These are phyloP conservation scores for Drosophila tani DNA, from an alignment of 1,140 invertebrate species.

Conservation along the genomic window DNA sequence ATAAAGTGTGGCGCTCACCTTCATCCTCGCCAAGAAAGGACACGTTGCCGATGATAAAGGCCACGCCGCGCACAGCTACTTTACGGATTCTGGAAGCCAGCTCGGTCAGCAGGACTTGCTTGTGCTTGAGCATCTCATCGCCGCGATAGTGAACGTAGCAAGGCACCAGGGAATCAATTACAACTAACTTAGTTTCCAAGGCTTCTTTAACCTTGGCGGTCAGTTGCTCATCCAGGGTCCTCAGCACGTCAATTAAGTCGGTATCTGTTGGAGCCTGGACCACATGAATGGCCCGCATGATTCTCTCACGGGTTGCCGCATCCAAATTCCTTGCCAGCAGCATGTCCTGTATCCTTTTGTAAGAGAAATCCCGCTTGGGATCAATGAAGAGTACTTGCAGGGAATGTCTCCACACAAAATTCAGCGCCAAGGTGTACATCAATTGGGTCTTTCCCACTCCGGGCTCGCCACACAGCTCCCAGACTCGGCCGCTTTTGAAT, in stretches of 20 bases:
- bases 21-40: slow-evolving; percentile 24
- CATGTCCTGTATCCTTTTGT: slow-evolving; percentile 51
- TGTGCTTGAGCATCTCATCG: slow-evolving; percentile 13
- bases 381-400: slow-evolving; percentile 61
- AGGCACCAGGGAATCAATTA: slow-evolving; percentile 69
- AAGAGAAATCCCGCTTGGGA: slow-evolving; percentile 62
- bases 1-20: slow-evolving; percentile 15
- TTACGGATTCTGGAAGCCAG: slow-evolving; percentile 49
- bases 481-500: slow-evolving; percentile 48
- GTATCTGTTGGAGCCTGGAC: slow-evolving; percentile 11
- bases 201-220: slow-evolving; percentile 1
- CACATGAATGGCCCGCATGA: slow-evolving; percentile 55
- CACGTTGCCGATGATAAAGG: slow-evolving; percentile 59
- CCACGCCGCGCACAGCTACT: slow-evolving; percentile 42
- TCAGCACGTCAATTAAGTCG: slow-evolving; percentile 42
- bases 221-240: slow-evolving; percentile 32
- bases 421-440: slow-evolving; percentile 52
- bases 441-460: slow-evolving; percentile 69
- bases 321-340: slow-evolving; percentile 38
- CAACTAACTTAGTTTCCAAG: slow-evolving; percentile 49
- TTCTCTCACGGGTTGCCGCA: slow-evolving; percentile 3
- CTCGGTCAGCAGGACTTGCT: slow-evolving; percentile 29
- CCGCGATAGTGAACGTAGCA: slow-evolving; percentile 53
- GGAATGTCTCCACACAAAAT: slow-evolving; percentile 50
- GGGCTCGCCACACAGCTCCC: slow-evolving; percentile 60